Base-by-base conservation (phyloP, 2,888 invertebrate genomes). In the Selenia dentaria region DNA sequence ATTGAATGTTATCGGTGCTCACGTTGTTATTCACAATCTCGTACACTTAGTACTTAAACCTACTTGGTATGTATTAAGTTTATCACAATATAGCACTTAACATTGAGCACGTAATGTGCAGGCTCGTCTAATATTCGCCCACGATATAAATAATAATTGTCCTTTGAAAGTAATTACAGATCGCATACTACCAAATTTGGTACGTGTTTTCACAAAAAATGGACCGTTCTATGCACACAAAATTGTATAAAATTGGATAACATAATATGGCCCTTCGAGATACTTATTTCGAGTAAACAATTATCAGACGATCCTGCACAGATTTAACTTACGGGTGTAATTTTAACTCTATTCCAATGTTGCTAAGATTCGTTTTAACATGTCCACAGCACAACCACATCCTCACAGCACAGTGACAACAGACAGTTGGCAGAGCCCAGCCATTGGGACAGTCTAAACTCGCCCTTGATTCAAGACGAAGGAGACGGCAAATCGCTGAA, bases 401-500 rank as follows among this genome's bases (percentile, higher is more conserved):
- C 94, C 55, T 91, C 93, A 72, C 91, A 92, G 54, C 93, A 94
- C 77, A 92, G 92, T 64, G 92, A 92, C 74, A 91, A 80, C 79
- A 92, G 92, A 78, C 92, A 92, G 70, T 69, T 92, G 58, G 92
- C 92, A 54, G 93, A 92, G 64, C 90, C 93, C 41, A 86, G 84
- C 70, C 95, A 95, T 78, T 97, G 95, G 96, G 96, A 96, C 74
- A 96, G 96, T 58, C 92, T 97, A 55, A 97, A 96, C 91, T 98
- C 98, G 36, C 98, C 98, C 9, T 92, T 98, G 65, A 98, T 97
- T 81, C 96, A 98, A 87, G 97, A 98, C 68, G 97, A 97, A 73
- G 97, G 97, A 41, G 96, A 97, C 80, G 97, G 95, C 89, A 98
- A 98, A 89, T 95, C 96, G 78, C 93, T 99, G 64, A 97, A 98